Evolutionary conservation across 2,888 invertebrate species (phyloP).

Genomic region (Drosophila bunnanda): DNA sequence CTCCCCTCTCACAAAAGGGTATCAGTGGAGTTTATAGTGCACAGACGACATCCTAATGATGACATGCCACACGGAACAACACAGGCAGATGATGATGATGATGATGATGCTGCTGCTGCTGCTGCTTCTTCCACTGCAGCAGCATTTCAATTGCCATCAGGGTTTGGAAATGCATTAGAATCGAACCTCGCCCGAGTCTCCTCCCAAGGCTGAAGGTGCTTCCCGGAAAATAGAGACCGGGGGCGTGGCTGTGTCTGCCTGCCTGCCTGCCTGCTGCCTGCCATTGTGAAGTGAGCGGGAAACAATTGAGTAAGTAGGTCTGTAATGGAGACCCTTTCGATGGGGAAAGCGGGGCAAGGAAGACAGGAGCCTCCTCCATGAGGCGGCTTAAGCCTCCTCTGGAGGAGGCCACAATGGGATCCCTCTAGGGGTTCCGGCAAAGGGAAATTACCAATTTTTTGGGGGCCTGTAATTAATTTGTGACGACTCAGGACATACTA

Average conservation of each 20-base stretch:
- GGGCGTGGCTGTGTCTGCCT: not conserved
- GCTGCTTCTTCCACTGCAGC: slow-evolving; percentile 36
- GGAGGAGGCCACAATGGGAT: slow-evolving; percentile 13
- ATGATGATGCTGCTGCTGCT: slow-evolving; percentile 19
- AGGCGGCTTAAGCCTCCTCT: slow-evolving; percentile 14
- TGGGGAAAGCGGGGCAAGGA: not conserved
- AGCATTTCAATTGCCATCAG: slow-evolving; percentile 43
- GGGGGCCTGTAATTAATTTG: not conserved
- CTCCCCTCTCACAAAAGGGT: not conserved
- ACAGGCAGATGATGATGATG: slow-evolving; percentile 26
- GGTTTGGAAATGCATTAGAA: slow-evolving; percentile 63
- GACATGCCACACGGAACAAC: slow-evolving; percentile 65
- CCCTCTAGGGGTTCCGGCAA: not conserved
- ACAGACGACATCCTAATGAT: slow-evolving; percentile 68
- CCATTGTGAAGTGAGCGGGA: slow-evolving; percentile 44
- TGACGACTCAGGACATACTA: too few relatives aligned
- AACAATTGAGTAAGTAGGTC: slow-evolving; percentile 51
- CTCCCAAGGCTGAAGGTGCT: slow-evolving; percentile 16
- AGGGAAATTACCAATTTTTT: slow-evolving; percentile 4
- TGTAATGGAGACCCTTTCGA: slow-evolving; percentile 23
- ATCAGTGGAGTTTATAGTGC: slow-evolving; percentile 54
- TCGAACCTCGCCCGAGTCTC: slow-evolving; percentile 39
- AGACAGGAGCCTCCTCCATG: not conserved
- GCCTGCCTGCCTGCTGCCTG: too few relatives aligned
- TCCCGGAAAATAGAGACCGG: slow-evolving; percentile 1